A percentile compares a stretch with the other conserved stretches of the same genome.
Conservation (phyloP, 2,888 invertebrate genomes). For the Escarpia spicata region DNA sequence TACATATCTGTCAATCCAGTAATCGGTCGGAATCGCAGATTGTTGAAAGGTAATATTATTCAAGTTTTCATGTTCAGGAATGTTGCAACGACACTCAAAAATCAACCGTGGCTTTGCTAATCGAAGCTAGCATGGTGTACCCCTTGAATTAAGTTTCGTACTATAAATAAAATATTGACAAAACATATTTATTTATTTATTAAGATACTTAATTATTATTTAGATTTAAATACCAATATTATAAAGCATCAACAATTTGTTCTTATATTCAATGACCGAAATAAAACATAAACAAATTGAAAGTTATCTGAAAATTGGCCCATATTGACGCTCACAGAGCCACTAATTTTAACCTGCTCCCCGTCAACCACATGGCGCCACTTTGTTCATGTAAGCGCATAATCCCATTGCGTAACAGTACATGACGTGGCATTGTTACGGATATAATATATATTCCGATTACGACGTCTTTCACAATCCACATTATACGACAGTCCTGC, state of each 20-base stretch:
- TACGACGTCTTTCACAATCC: too few relatives aligned
- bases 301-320: background rate
- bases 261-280: background rate
- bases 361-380: background rate
- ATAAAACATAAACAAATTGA: background rate
- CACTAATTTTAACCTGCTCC: background rate
- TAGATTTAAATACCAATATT: background rate
- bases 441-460: too few relatives aligned
- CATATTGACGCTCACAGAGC: background rate
- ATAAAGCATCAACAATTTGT: background rate
- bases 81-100: conserved; percentile 13
- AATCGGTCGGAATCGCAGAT: conserved; percentile 16
- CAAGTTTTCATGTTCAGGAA: conserved; percentile 10
- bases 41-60: background rate
- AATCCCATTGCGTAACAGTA: too few relatives aligned
- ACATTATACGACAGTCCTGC: too few relatives aligned
- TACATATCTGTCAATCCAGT: conserved; percentile 53
- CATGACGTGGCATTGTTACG: too few relatives aligned
- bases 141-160: background rate
- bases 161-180: background rate
- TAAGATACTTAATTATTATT: background rate
- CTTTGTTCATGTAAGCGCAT: background rate
- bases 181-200: background rate
- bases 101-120: background rate
- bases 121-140: background rate